Conservation (phyloP, 1,140 invertebrate genomes). For the Drosophila dunni region DNA sequence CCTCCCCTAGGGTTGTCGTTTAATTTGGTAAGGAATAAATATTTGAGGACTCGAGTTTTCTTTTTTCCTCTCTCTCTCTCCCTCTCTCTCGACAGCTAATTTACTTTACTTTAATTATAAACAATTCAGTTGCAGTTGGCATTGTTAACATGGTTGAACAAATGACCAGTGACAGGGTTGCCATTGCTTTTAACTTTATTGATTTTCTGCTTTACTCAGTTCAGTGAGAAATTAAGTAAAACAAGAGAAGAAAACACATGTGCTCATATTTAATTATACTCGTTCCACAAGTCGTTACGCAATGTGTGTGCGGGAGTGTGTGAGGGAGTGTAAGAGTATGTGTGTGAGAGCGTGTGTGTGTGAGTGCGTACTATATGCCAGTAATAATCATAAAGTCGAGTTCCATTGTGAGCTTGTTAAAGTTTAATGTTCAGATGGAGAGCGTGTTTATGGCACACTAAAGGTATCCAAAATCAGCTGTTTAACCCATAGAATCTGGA, state of each 20-base stretch:
- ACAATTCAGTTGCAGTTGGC: constrained; percentile 44
- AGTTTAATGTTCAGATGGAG: constrained; percentile 59
- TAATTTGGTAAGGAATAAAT: constrained; percentile 63
- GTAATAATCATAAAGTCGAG: constrained; percentile 49
- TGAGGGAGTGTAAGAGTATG: constrained; percentile 7
- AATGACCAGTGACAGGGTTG: constrained; percentile 30
- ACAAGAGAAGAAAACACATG: constrained; percentile 72
- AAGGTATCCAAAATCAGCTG: constrained; percentile 42
- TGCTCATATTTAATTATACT: constrained; percentile 79
- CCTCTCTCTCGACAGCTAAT: constrained; percentile 61
- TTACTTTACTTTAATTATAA: constrained; percentile 74
- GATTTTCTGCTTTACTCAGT: constrained; percentile 59
- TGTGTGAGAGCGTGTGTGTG: not conserved
- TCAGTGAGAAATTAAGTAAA: constrained; percentile 50
- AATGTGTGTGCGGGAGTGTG: constrained; percentile 26
- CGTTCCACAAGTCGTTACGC: constrained; percentile 51
- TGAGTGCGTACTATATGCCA: constrained; percentile 10
- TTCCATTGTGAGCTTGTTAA: constrained; percentile 53
- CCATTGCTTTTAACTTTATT: constrained; percentile 58
- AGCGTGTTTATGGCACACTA: constrained; percentile 46
- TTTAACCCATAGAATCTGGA: not conserved
- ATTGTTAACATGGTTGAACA: constrained; percentile 53
- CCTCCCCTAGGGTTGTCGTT: constrained; percentile 35
- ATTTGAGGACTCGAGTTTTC: constrained; percentile 57
- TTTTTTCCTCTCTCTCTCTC: too few species aligned